Conservation (phyloP, 2,797 vertebrate species). For the Pangasius macronema region DNA sequence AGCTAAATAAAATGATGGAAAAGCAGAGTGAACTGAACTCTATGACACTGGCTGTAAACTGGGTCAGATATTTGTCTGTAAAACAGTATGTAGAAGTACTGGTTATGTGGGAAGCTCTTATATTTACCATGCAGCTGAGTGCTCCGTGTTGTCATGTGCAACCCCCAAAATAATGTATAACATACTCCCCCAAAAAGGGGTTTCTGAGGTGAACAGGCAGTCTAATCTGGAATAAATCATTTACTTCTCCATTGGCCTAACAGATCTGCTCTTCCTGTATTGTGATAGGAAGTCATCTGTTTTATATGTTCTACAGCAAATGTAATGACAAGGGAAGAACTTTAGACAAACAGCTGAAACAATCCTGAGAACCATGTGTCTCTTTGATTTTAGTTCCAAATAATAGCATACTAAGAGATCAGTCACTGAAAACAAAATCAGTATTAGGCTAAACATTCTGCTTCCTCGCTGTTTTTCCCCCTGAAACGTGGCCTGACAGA, state of each 20-base stretch:
- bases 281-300: constrained; percentile 18
- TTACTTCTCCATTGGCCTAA: background rate
- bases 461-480: background rate
- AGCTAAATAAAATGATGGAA: background rate
- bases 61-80: constrained; percentile 40
- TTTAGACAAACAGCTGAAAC: background rate
- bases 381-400: constrained; percentile 5
- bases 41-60: background rate
- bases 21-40: background rate
- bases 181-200: constrained; percentile 11
- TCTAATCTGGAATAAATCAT: constrained; percentile 25
- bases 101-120: constrained; percentile 43
- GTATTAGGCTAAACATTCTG: background rate
- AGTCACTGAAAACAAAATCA: constrained; percentile 7
- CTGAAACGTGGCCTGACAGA: background rate
- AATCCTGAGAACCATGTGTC: background rate
- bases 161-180: constrained; percentile 15
- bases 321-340: background rate
- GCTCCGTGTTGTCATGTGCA: constrained; percentile 64
- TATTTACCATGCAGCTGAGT: constrained; percentile 61
- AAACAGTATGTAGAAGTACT: constrained; percentile 45
- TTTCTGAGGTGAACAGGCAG: constrained; percentile 5
- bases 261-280: constrained; percentile 10
- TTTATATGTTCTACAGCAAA: constrained; percentile 11
- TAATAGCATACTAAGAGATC: background rate